phyloP scores from a whole-genome alignment of 2,797 vertebrate genomes.

The Dryobates pubescens region DNA sequence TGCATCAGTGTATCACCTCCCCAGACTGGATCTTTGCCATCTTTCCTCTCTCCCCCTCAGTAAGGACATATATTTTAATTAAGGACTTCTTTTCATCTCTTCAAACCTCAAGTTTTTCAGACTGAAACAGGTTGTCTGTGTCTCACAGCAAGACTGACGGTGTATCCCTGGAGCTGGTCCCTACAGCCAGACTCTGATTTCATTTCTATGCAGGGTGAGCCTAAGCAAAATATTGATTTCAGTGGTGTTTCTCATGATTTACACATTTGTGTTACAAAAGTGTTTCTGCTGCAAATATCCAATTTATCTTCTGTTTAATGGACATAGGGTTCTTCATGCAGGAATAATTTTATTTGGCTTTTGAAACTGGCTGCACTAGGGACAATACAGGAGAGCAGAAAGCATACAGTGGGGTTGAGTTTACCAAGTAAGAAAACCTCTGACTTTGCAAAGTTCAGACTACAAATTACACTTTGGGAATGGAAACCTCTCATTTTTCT shows the following conservation, averaged over 20 bases:
- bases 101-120: not conserved
- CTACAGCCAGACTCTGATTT: not conserved
- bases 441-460: not conserved
- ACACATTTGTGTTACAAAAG: not conserved
- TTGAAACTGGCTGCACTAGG: not conserved
- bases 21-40: not conserved
- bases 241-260: not conserved
- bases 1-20: not conserved
- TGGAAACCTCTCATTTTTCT: not conserved
- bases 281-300: not conserved
- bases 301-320: not conserved
- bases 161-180: not conserved
- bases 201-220: not conserved
- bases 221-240: not conserved
- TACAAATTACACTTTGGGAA: not conserved
- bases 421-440: not conserved
- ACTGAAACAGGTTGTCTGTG: not conserved
- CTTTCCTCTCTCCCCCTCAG: not conserved
- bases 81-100: not conserved
- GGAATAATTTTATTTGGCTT: constrained; percentile 1
- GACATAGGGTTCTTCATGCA: not conserved
- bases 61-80: not conserved
- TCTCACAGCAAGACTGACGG: not conserved
- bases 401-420: not conserved
- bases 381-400: not conserved